A percentile compares a stretch with the other conserved stretches of the same genome.
Conservation (phyloP, 2,113 vertebrate species). For the Dicerorhinus sumatrensis region DNA sequence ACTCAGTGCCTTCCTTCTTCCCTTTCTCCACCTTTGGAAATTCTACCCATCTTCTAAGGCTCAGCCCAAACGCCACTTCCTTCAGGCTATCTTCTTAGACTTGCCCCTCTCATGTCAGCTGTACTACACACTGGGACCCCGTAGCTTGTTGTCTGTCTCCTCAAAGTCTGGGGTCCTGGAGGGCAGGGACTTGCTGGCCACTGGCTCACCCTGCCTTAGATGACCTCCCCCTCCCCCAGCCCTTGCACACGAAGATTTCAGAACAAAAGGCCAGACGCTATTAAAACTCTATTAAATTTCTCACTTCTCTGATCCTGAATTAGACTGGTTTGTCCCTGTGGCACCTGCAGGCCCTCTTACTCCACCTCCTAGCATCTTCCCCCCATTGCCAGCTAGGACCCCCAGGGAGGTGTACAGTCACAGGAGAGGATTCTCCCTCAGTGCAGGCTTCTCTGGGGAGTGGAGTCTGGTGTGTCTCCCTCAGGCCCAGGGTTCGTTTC, state of each 20-base stretch:
- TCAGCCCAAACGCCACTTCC: neutral
- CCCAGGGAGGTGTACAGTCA: neutral
- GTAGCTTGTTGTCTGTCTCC: neutral
- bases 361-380: slow-evolving; percentile 13
- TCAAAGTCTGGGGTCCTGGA: neutral
- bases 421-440: neutral
- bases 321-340: slow-evolving; percentile 73
- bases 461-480: neutral
- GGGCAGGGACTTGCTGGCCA: neutral
- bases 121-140: neutral
- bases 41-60: neutral
- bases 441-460: neutral
- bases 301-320: slow-evolving; percentile 77
- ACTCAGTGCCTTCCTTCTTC: neutral
- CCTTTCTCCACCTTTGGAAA: neutral
- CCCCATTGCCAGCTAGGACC: neutral
- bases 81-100: slow-evolving; percentile 7
- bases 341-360: slow-evolving; percentile 48
- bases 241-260: neutral
- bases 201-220: neutral
- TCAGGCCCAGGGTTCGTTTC: neutral
- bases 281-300: slow-evolving; percentile 81
- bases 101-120: neutral
- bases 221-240: neutral
- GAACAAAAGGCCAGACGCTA: slow-evolving; percentile 77